Base-by-base conservation (phyloP, 2,113 vertebrate genomes). In the Anas platyrhynchos region DNA sequence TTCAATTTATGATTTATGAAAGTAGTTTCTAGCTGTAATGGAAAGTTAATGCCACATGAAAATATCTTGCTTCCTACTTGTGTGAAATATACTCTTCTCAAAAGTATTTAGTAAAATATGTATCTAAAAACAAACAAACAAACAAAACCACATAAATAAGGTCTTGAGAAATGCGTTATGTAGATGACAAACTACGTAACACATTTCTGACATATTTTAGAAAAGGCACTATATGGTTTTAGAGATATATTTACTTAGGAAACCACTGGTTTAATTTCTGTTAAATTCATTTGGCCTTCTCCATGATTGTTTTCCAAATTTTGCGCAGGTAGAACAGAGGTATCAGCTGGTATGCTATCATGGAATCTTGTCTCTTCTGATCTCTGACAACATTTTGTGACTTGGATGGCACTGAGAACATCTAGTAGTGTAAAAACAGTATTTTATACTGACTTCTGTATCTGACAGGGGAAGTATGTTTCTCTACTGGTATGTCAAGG, bases 151-250 rank as follows among this genome's bases (percentile, higher is more conserved):
- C 3, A 41, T 11, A 65, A 29, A 13, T 52, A 17, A 44, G 7
- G 8, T 83, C 23, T 73, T 69, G 32, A 69, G 4, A 65, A 13
- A 13, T 41, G 13, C 11, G 38, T 41, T 11, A 41, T 41, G 38
- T 41, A 11, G 38, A 38, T 38, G 38, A 38, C 38, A 41, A 41
- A 41, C 44, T 44, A 22, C 3, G 5, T 16, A 13, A 80, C 9
- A 1, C 0, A 0, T 79, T 91, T 85, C 73, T 16, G 11, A 80
- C 9, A 1, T 0, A 0, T 79, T 91, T 85, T 76, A 44, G 31
- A 71, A 36, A 73, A 79, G 4, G 10, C 52, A 41, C 5, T 69
- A 4, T 41, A 50, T 21, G 1, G 8, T 74, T 90, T 83, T 79
- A 14, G 65, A 90, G 27, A 21, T 78, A 1, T 50, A 21, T 74